Percentiles rank a stretch among this genome's conserved stretches.
Evolutionary conservation across 2,797 vertebrate genomes (phyloP).

Genomic region (Rhabdophis nuchalis): DNA sequence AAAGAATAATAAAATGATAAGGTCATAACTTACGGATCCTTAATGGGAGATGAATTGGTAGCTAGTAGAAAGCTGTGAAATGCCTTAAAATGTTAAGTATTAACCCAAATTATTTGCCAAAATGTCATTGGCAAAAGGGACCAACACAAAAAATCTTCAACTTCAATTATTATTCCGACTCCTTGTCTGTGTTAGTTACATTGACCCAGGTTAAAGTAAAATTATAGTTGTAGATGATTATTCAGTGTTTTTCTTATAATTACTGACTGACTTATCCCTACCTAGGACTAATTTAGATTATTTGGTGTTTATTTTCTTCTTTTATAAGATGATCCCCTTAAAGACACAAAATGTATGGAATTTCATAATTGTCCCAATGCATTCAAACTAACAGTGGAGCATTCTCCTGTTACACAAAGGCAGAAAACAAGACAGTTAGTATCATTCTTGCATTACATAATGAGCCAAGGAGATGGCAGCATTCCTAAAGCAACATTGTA

Average conservation of each 20-base stretch:
- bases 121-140: constrained; percentile 22
- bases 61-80: neutral
- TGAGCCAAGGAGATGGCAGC: neutral
- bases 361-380: neutral
- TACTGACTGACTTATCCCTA: neutral
- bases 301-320: constrained; percentile 19
- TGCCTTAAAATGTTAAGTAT: neutral
- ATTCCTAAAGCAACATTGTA: constrained; percentile 32
- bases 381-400: constrained; percentile 13
- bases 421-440: neutral
- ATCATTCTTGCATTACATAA: constrained; percentile 14
- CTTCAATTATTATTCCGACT: constrained; percentile 69
- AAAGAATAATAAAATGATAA: neutral
- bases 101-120: constrained; percentile 5
- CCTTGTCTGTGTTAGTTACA: constrained; percentile 51
- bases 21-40: neutral
- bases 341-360: neutral
- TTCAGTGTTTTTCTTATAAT: constrained; percentile 49
- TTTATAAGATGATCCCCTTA: constrained; percentile 14
- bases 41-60: constrained; percentile 16
- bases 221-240: constrained; percentile 34
- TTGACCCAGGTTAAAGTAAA: constrained; percentile 45
- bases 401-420: neutral
- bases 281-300: constrained; percentile 33
- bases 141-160: constrained; percentile 3